A percentile compares a stretch with the other conserved stretches of the same genome.
Evolutionary conservation across 2,888 invertebrate species (phyloP).

Genomic region (Lithophane socia): DNA sequence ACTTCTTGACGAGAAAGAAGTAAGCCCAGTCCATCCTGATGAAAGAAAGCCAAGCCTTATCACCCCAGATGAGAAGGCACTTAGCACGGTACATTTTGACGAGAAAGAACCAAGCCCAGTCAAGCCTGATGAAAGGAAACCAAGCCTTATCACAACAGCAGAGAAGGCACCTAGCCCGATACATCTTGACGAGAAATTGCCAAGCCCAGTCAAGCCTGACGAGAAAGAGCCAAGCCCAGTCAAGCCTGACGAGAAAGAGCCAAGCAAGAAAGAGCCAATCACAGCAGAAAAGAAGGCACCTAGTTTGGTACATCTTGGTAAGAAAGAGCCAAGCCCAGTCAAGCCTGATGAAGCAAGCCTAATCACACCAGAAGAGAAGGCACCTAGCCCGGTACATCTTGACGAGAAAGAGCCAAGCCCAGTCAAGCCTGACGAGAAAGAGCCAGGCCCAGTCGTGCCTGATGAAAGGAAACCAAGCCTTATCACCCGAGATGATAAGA

Average conservation of each 20-base stretch:
- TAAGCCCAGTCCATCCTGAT: background rate
- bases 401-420: constrained; percentile 4
- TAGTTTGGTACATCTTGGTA: constrained; percentile 18
- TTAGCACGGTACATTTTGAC: constrained; percentile 24
- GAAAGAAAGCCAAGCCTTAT: background rate
- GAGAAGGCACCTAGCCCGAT: constrained; percentile 35
- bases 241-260: background rate
- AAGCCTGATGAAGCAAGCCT: background rate
- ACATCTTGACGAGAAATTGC: background rate
- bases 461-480: constrained; percentile 30
- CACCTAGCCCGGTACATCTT: too few relatives aligned
- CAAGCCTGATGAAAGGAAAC: background rate
- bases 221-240: background rate
- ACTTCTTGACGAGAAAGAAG: background rate
- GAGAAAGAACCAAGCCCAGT: background rate
- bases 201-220: background rate
- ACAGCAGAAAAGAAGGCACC: constrained; percentile 6
- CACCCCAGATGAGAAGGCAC: constrained; percentile 1
- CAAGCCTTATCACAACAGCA: background rate
- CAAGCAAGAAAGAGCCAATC: constrained; percentile 12
- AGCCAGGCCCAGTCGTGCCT: constrained; percentile 1
- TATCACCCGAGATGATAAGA: background rate
- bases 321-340: constrained; percentile 13
- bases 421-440: background rate
- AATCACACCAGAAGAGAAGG: too few relatives aligned